Evolutionary conservation across 2,888 invertebrate species (phyloP), one percentile per base, ranked within the genome.

Genomic region (Drosophila nr. perissopoda): DNA sequence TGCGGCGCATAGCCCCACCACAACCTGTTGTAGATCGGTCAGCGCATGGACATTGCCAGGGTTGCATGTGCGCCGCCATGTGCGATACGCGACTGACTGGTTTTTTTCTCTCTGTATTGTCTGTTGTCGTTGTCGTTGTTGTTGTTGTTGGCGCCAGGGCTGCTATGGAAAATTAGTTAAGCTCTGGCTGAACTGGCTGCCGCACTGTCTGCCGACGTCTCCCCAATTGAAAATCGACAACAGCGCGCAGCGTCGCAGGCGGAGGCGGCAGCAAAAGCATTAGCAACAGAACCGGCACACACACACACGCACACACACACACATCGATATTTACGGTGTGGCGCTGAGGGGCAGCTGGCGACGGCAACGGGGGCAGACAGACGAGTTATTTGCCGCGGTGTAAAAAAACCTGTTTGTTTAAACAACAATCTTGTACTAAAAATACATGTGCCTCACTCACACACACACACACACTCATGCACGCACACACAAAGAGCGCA

Each of bases 351-450:
- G 78, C 62, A 71, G 66, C 67, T 56, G 70, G 77, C 73, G 63
- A 54, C 25, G 76, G 60, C 67, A 67, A 68, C 73, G 70, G 81
- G 82, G 74, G 75, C 71, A 69, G 88, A 83, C 90, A 79, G 80
- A 76, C 83, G 85, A 88, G 90, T 86, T 90, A 90, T 90, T 88
- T 89, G 80, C 82, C 84, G 84, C 87, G 85, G 87, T 89, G 89
- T 89, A 87, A 79, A 81, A 83, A 90, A 87, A 87, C 87, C 87
- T 87, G 87, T 87, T 87, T 87, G 90, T 87, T 87, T 87, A 87
- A 87, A 87, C 90, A 87, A 87, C 90, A 87, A 90, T 87, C 89
- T 90, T 87, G 89, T 87, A 87, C 87, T 89, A 87, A 90, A 87
- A 87, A 87, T 87, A 87, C 88, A 84, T 87, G 87, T 77, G 82